phyloP scores from a whole-genome alignment of 2,888 invertebrate species.

The Cantharis flavilabris region DNA sequence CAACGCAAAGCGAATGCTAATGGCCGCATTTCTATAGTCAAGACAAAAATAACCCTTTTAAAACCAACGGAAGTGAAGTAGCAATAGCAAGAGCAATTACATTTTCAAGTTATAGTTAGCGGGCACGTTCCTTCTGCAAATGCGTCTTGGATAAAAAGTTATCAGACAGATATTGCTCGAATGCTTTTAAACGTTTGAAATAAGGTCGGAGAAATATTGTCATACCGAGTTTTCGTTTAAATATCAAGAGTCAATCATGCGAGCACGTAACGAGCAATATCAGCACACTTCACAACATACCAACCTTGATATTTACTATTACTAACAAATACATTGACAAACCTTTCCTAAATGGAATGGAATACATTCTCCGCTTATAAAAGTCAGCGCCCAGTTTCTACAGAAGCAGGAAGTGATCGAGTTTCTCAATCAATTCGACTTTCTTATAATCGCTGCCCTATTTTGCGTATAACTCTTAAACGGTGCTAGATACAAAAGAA shows the following conservation, averaged over 20 bases:
- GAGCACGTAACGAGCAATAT: slow-evolving; percentile 6
- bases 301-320: slow-evolving; percentile 18
- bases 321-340: slow-evolving; percentile 7
- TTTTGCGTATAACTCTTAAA: neutral
- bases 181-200: slow-evolving; percentile 11
- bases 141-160: slow-evolving; percentile 12
- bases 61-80: slow-evolving; percentile 20
- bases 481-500: neutral
- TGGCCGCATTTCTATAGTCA: slow-evolving; percentile 11
- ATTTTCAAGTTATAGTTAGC: slow-evolving; percentile 20
- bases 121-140: slow-evolving; percentile 7
- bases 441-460: neutral
- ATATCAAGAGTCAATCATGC: neutral
- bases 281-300: slow-evolving; percentile 5
- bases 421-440: neutral
- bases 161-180: slow-evolving; percentile 17
- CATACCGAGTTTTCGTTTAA: neutral
- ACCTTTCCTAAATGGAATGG: slow-evolving; percentile 11
- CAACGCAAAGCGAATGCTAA: slow-evolving; percentile 11
- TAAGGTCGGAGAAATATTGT: slow-evolving; percentile 6
- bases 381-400: neutral
- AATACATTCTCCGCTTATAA: slow-evolving; percentile 2
- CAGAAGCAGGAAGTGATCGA: neutral
- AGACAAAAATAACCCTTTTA: slow-evolving; percentile 24
- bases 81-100: slow-evolving; percentile 15